Evolutionary conservation across 2,113 vertebrate species (phyloP).

Genomic region (Lethenteron reissneri): DNA sequence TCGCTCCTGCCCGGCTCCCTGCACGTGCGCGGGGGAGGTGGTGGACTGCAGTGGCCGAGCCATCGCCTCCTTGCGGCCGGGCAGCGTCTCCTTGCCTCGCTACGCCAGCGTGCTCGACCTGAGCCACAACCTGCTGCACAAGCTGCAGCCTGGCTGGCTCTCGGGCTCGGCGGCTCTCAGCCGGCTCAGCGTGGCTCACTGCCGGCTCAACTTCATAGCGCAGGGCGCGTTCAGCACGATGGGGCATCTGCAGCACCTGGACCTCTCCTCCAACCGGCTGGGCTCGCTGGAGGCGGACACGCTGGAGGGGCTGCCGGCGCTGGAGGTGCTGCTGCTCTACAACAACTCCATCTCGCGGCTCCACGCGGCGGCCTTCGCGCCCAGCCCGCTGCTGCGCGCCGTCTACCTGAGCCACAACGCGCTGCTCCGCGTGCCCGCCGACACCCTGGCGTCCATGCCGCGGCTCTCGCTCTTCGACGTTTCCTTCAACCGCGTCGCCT

Average conservation of each 20-base stretch:
- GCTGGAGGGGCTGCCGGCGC: constrained; percentile 27
- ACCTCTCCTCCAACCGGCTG: constrained; percentile 46
- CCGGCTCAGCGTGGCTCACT: constrained; percentile 33
- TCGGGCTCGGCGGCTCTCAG: constrained; percentile 23
- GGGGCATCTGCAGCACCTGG: constrained; percentile 31
- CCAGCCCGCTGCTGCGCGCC: constrained; percentile 27
- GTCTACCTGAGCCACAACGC: constrained; percentile 43
- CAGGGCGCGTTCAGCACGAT: constrained; percentile 26
- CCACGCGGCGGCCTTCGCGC: constrained; percentile 25
- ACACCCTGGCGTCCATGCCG: constrained; percentile 22
- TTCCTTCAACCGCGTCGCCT: constrained; percentile 33
- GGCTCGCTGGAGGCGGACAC: constrained; percentile 23
- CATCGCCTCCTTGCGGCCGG: constrained; percentile 33
- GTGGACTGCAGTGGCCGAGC: constrained; percentile 33
- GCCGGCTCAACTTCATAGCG: constrained; percentile 28
- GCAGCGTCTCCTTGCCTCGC: constrained; percentile 21
- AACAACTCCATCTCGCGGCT: constrained; percentile 36
- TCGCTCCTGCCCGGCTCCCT: constrained; percentile 31
- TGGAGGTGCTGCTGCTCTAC: constrained; percentile 42
- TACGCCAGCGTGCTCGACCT: constrained; percentile 39
- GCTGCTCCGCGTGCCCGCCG: constrained; percentile 26
- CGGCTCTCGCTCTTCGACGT: constrained; percentile 39
- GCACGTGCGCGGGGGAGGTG: constrained; percentile 50
- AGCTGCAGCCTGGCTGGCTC: constrained; percentile 31
- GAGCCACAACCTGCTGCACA: constrained; percentile 36